Percentiles rank a stretch among this genome's conserved stretches.
These are phyloP conservation scores for Erythrolamprus reginae DNA, from an alignment of 2,113 vertebrate species.

Conservation along the genomic window DNA sequence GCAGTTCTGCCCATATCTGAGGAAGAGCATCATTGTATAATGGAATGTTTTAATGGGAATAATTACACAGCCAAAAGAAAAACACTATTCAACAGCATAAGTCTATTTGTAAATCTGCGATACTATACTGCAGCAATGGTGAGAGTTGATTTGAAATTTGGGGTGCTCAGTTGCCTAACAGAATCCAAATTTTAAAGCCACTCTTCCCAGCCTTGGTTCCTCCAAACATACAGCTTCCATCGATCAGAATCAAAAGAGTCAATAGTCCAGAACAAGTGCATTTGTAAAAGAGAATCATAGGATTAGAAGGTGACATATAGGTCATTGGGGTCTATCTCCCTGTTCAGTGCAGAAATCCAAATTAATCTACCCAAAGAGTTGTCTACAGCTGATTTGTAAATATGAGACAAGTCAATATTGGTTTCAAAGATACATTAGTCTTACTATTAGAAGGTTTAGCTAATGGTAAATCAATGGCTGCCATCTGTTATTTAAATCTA, in stretches of 20 bases:
- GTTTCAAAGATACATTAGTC: not conserved
- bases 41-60: not conserved
- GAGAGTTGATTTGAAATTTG: not conserved
- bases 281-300: not conserved
- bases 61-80: not conserved
- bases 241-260: not conserved
- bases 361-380: not conserved
- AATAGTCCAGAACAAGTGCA: not conserved
- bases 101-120: not conserved
- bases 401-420: not conserved
- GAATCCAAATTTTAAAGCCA: not conserved
- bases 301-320: not conserved
- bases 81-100: not conserved
- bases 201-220: not conserved
- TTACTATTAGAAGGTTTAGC: not conserved
- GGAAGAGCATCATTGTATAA: not conserved
- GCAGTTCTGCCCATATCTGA: constrained; percentile 1
- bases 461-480: not conserved
- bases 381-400: not conserved
- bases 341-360: not conserved
- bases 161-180: not conserved
- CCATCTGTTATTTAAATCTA: not conserved
- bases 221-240: not conserved
- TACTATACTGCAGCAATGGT: not conserved
- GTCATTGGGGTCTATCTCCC: not conserved